Evolutionary conservation across 2,888 invertebrate genomes (phyloP), one percentile per base, ranked within the genome.

Genomic region (Yponomeuta sedellus): DNA sequence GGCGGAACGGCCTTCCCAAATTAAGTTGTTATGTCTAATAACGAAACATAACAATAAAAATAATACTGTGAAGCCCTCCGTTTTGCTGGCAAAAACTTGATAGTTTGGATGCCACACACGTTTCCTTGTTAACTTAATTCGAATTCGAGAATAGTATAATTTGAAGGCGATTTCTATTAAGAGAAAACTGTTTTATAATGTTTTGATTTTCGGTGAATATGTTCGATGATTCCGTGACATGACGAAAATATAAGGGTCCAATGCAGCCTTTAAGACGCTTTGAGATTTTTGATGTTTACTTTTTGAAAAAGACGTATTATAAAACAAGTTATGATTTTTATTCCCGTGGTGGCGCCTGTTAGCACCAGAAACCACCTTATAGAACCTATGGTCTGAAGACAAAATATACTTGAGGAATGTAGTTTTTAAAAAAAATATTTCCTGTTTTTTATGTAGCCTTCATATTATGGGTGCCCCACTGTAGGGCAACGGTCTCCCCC

Each of bases 1-100:
- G 88, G 87, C 86, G 88, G 87, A 76, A 71, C 82, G 83, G 87
- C 88, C 88, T 85, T 76, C 80, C 80, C 80, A 85, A 88, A 91
- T 91, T 90, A 86, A 88, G 90, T 87, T 86, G 86, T 90, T 88
- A 88, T 78, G 61, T 66, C 61, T 62, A 78, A 71, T 77, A 78
- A 79, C 80, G 83, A 85, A 81, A 83, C 81, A 83, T 82, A 79
- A 85, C 83, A 84, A 85, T 86, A 71, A 63, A 62, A 39, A n/a
- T n/a, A 63, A 44, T 2, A 63, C 44, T 40, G 79, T 82, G 83
- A 82, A 78, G 81, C 78, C 82, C 82, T 76, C 80, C 72, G 79
- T 83, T 83, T 82, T 77, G 85, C 86, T 82, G 85, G 86, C 88
- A 86, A 80, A 72, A 67, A 72, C 74, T 74, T 76, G 82, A 79